A percentile compares a stretch with the other conserved stretches of the same genome.
Conservation (phyloP, 1,140 invertebrate genomes). For the Yoshiicerus persimilis region DNA sequence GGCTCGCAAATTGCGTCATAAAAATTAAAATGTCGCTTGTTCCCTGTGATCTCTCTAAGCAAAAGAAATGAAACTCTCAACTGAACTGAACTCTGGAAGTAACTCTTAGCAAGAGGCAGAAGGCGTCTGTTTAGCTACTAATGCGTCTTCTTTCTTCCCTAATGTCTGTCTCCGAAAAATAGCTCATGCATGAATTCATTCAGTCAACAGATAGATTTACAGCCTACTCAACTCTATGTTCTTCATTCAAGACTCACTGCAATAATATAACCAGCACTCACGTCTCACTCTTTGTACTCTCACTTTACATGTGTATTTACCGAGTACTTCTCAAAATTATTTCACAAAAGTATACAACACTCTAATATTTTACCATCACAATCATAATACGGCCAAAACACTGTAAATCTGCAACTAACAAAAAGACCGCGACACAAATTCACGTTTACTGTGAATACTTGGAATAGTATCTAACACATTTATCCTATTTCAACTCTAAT, state of each 20-base stretch:
- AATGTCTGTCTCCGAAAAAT: conserved; percentile 18
- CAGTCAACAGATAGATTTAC: conserved; percentile 37
- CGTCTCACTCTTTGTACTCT: not conserved
- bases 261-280: not conserved
- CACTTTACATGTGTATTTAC: not conserved
- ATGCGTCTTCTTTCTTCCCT: not conserved
- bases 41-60: not conserved
- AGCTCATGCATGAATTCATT: conserved; percentile 34
- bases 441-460: not conserved
- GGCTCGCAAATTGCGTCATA: conserved; percentile 46
- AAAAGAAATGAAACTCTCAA: not conserved
- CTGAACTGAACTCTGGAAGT: not conserved
- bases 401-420: not conserved
- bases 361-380: not conserved
- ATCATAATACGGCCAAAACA: not conserved
- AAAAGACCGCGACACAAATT: not conserved
- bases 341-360: not conserved
- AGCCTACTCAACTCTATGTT: not conserved
- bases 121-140: conserved; percentile 18
- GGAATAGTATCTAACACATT: not conserved
- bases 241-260: not conserved
- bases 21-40: conserved; percentile 46
- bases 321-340: not conserved
- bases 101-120: not conserved
- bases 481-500: not conserved